Conservation (phyloP, 2,113 vertebrate species). For the Polypterus bichir region DNA sequence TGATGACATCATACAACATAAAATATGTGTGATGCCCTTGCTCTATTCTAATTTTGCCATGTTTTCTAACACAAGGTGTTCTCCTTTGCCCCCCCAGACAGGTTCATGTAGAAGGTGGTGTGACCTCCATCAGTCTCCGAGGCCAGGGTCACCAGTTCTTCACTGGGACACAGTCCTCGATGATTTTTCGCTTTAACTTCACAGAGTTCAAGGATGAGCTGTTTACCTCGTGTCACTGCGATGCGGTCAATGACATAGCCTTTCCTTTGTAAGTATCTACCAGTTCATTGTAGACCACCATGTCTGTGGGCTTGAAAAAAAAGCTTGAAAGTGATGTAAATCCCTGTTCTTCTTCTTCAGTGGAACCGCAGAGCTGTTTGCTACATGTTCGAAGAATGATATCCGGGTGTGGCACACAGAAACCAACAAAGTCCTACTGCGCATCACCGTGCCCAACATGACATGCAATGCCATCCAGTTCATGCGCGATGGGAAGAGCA, state of each 20-base stretch:
- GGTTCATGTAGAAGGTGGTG: slow-evolving; percentile 55
- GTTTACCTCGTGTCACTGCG: slow-evolving; percentile 54
- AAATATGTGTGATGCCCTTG: no score
- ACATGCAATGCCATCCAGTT: slow-evolving; percentile 67
- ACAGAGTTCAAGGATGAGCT: slow-evolving; percentile 64
- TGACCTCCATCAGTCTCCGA: slow-evolving; percentile 62
- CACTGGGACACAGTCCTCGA: slow-evolving; percentile 57
- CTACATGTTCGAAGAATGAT: slow-evolving; percentile 68
- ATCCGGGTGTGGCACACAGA: slow-evolving; percentile 71
- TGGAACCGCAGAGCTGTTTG: slow-evolving; percentile 68
- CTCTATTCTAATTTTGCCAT: no score
- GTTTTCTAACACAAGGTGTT: no score
- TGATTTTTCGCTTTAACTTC: slow-evolving; percentile 56
- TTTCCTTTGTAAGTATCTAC: slow-evolving; percentile 61
- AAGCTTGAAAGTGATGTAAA: neutral
- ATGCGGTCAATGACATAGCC: slow-evolving; percentile 50
- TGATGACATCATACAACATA: no score
- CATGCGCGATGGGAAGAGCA: slow-evolving; percentile 66
- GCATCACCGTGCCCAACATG: slow-evolving; percentile 62
- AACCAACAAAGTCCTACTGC: slow-evolving; percentile 60
- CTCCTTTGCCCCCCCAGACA: slow-evolving; percentile 36
- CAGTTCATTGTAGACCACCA: no score
- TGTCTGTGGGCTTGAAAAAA: no score
- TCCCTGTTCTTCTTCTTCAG: slow-evolving; percentile 32
- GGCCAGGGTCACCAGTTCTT: slow-evolving; percentile 66